A percentile compares a stretch with the other conserved stretches of the same genome.
These are phyloP conservation scores for Coregonus sp. DNA, from an alignment of 2,797 vertebrate species.

Conservation along the genomic window DNA sequence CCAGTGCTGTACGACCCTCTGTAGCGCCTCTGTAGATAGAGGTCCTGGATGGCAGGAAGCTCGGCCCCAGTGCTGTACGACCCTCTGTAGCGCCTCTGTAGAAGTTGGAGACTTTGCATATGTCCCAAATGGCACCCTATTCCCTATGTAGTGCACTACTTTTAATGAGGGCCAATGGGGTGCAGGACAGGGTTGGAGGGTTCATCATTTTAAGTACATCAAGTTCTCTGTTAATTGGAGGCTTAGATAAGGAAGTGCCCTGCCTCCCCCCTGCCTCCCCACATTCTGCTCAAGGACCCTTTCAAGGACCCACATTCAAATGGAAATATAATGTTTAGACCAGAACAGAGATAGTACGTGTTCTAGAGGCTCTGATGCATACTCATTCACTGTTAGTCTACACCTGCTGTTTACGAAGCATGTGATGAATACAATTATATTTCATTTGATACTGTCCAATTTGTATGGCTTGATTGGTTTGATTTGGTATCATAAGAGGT, in stretches of 20 bases:
- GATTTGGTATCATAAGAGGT: slow-evolving; percentile 43
- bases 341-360: slow-evolving; percentile 27
- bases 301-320: slow-evolving; percentile 41
- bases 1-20: too few species aligned
- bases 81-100: too few species aligned
- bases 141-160: background rate
- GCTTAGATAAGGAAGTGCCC: too few species aligned
- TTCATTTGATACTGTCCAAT: background rate
- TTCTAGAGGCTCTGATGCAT: slow-evolving; percentile 8
- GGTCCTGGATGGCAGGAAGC: too few species aligned
- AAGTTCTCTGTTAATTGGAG: background rate
- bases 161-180: background rate
- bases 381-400: too few species aligned
- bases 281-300: slow-evolving; percentile 21
- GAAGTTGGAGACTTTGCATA: background rate
- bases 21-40: too few species aligned
- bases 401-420: too few species aligned
- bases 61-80: too few species aligned
- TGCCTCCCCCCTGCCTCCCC: background rate
- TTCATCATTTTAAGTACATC: background rate
- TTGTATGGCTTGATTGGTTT: slow-evolving; percentile 21
- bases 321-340: slow-evolving; percentile 29
- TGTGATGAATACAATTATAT: too few species aligned
- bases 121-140: background rate
- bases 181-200: background rate